These are phyloP conservation scores for Armadillidium nasatum DNA, from an alignment of 1,140 invertebrate genomes.

Conservation along the genomic window DNA sequence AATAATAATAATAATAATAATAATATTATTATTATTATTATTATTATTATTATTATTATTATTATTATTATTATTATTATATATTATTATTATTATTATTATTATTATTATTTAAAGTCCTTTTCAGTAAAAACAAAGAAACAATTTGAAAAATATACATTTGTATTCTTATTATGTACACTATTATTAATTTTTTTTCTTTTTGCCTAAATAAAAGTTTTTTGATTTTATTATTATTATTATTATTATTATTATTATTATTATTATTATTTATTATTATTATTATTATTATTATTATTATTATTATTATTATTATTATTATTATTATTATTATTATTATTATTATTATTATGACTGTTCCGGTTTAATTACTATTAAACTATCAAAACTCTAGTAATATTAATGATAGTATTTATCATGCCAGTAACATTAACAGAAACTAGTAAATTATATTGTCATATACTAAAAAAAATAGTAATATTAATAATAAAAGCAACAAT, in stretches of 20 bases:
- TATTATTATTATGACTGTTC: slow-evolving; percentile 6
- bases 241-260: no score
- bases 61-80: no score
- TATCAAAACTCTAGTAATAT: no score
- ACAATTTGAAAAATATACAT: not conserved
- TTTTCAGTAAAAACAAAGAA: not conserved
- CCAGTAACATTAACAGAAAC: not conserved
- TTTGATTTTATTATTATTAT: no score
- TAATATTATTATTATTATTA: no score
- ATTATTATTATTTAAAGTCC: no score
- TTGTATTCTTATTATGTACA: not conserved
- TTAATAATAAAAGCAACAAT: not conserved
- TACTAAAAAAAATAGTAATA: not conserved
- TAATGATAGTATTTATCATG: not conserved
- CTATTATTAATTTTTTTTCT: not conserved
- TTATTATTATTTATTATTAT: not conserved
- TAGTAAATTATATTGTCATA: not conserved
- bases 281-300: not conserved
- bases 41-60: no score
- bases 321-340: not conserved
- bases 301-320: not conserved
- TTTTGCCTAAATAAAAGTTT: no score
- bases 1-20: no score
- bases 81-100: no score
- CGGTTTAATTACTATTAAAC: no score